Conservation (phyloP, 2,888 invertebrate species). For the Leucoptera coffeella region DNA sequence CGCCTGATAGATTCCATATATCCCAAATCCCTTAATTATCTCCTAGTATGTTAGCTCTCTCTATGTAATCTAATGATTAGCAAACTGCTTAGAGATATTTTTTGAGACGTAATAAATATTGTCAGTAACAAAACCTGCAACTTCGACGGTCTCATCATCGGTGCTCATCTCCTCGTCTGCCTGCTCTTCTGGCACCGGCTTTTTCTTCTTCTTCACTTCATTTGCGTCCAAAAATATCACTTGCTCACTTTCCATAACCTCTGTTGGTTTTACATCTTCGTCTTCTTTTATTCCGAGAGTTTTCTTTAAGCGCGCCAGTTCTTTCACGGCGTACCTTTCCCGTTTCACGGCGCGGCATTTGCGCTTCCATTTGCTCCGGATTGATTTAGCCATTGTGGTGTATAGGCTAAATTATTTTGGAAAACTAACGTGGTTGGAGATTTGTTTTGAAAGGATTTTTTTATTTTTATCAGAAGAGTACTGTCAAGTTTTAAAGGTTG, state of each 20-base stretch:
- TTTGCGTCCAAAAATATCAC: slow-evolving; percentile 56
- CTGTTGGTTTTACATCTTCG: slow-evolving; percentile 41
- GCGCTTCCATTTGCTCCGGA: slow-evolving; percentile 77
- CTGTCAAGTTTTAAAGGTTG: too few relatives aligned
- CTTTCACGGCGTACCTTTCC: slow-evolving; percentile 77
- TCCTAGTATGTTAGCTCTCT: too few relatives aligned
- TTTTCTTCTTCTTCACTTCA: slow-evolving; percentile 23
- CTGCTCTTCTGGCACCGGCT: slow-evolving; percentile 23
- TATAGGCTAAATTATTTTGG: too few relatives aligned
- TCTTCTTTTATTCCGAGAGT: slow-evolving; percentile 65
- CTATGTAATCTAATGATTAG: too few relatives aligned
- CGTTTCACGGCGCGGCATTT: slow-evolving; percentile 85
- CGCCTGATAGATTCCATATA: too few relatives aligned
- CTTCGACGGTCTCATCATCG: slow-evolving; percentile 44
- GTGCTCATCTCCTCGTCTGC: slow-evolving; percentile 50
- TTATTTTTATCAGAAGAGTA: too few relatives aligned
- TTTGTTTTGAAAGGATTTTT: too few relatives aligned
- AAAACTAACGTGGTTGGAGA: too few relatives aligned
- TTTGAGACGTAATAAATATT: too few relatives aligned
- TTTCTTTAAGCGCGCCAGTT: slow-evolving; percentile 70
- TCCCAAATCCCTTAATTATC: too few relatives aligned
- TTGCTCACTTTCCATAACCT: slow-evolving; percentile 56
- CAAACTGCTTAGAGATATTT: too few relatives aligned
- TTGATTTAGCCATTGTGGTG: slow-evolving; percentile 70
- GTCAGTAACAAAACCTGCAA: too few relatives aligned